These are phyloP conservation scores for Trilocha varians DNA, from an alignment of 2,888 invertebrate species.

Conservation along the genomic window DNA sequence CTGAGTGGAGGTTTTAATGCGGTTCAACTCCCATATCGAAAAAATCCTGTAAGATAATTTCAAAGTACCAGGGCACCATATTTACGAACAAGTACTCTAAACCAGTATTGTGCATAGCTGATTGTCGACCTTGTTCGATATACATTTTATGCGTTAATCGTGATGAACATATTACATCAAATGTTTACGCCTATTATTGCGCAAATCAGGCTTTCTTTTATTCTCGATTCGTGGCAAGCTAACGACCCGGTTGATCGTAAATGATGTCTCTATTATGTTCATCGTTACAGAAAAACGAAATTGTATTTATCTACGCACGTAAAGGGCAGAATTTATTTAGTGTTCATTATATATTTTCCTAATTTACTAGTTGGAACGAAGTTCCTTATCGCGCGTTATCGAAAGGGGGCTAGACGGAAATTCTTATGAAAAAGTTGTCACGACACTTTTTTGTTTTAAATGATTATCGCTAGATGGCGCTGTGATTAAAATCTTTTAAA, in stretches of 20 bases:
- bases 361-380: too few species aligned
- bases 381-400: too few species aligned
- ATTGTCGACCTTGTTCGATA: neutral
- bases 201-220: neutral
- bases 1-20: too few species aligned
- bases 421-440: too few species aligned
- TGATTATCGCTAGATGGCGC: too few species aligned
- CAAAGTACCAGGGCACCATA: neutral
- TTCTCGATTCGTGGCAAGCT: neutral
- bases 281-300: too few species aligned
- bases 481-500: too few species aligned
- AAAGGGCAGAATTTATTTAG: too few species aligned
- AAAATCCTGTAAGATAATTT: neutral
- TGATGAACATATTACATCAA: neutral
- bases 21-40: neutral
- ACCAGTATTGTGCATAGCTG: neutral
- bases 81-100: neutral
- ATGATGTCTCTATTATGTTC: neutral
- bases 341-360: too few species aligned
- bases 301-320: too few species aligned
- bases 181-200: neutral
- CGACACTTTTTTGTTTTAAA: too few species aligned
- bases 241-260: neutral
- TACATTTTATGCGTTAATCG: neutral
- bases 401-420: too few species aligned